Conservation (phyloP, 2,113 vertebrate genomes). For the Girardinichthys multiradiatus region DNA sequence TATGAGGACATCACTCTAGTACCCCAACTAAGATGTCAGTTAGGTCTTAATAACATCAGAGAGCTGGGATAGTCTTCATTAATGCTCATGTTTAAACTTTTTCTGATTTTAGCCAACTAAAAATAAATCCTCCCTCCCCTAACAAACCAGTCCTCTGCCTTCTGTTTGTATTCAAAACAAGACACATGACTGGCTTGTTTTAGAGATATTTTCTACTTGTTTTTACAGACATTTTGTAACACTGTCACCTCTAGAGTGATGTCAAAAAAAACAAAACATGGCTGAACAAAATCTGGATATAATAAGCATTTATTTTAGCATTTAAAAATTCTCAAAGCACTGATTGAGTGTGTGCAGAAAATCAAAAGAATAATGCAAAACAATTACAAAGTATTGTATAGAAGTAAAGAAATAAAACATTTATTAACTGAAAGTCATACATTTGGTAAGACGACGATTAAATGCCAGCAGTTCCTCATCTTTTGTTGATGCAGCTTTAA, state of each 20-base stretch:
- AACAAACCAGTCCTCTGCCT: neutral
- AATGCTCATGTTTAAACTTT: neutral
- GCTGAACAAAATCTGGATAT: neutral
- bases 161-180: constrained; percentile 35
- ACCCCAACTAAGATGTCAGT: constrained; percentile 15
- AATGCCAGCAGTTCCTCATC: too few species aligned
- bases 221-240: constrained; percentile 6
- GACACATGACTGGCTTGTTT: neutral
- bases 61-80: neutral
- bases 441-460: too few species aligned
- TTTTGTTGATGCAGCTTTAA: too few species aligned
- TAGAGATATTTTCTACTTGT: neutral
- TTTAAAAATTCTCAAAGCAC: too few species aligned
- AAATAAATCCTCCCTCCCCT: neutral
- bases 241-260: neutral
- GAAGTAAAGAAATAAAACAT: too few species aligned
- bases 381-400: too few species aligned
- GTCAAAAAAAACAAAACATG: neutral
- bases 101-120: neutral
- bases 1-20: neutral
- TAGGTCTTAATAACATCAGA: neutral
- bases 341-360: neutral
- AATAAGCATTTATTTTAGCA: neutral
- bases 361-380: neutral
- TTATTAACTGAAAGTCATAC: too few species aligned